Conservation (phyloP, 2,113 vertebrate species). For the Bambusicola thoracicus region DNA sequence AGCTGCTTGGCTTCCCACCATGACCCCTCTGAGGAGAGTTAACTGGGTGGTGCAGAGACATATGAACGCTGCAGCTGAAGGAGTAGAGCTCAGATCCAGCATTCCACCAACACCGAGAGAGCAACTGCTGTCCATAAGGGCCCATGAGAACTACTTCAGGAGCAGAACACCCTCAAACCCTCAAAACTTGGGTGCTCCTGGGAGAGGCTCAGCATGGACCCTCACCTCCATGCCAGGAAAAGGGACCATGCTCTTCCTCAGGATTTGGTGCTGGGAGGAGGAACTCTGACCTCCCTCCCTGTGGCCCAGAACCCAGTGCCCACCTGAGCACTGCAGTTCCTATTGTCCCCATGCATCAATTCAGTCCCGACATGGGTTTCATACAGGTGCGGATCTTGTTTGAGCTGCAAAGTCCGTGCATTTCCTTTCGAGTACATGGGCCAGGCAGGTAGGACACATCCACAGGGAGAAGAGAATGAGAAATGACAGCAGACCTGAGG, state of each 20-base stretch:
- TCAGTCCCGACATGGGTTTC: slow-evolving; percentile 13
- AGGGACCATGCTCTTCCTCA: neutral
- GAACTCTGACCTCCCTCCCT: neutral
- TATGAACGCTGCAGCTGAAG: neutral
- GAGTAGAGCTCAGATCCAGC: neutral
- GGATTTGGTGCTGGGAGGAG: neutral
- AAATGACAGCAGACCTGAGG: neutral
- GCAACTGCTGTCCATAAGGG: neutral
- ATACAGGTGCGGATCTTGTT: neutral
- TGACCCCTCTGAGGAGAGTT: slow-evolving; percentile 5
- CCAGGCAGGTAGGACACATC: neutral
- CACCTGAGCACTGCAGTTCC: neutral
- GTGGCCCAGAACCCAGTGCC: neutral
- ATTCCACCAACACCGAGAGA: neutral
- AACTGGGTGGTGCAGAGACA: neutral
- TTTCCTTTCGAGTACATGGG: neutral
- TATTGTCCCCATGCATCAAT: neutral
- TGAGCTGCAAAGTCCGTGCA: neutral
- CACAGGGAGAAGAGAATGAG: neutral
- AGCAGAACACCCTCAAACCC: neutral
- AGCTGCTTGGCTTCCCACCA: neutral
- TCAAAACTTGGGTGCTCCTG: neutral
- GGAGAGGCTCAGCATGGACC: neutral
- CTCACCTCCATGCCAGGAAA: neutral
- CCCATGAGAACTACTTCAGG: neutral